Evolutionary conservation across 2,888 invertebrate species (phyloP), one percentile per base, ranked within the genome.

Genomic region (Sepioteuthis lessoniana): DNA sequence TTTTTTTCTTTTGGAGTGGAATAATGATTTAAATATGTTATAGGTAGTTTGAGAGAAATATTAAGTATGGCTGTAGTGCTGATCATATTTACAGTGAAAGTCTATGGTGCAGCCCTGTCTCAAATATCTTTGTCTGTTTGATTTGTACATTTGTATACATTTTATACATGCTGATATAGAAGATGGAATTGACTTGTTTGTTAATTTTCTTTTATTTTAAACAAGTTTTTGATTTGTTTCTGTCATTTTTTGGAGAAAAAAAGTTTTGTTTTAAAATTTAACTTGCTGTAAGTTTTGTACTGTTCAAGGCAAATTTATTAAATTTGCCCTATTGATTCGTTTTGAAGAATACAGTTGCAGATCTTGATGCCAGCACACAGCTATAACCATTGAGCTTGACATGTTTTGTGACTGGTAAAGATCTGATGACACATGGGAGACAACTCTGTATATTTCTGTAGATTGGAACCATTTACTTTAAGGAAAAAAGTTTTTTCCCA

Each of bases 111-210:
- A n/a, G 25, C 16, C 16, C 3, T 3, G 76, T 76, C 25, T 76
- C 76, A 76, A 76, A 76, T 76, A n/a, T 76, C n/a, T n/a, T 76
- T 60, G 60, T 31, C 60, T 10, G n/a, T 76, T 16, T n/a, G n/a
- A n/a, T n/a, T n/a, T 76, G 76, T n/a, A 76, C 10, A 76, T 76
- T 76, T 76, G 76, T 76, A 76, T 76, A 76, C 31, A 76, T 76
- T 76, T 31, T 76, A 76, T 76, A 76, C n/a, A 76, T 76, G 76
- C 76, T 76, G 76, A 76, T 76, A n/a, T 35, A 76, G 76, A 76
- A 16, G 76, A 76, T 76, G 5, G 76, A n/a, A n/a, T 13, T 35
- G 16, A 76, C 76, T 76, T 35, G n/a, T 76, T 76, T 76, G n/a
- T 13, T 4, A 35, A 76, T 10, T n/a, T 10, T 31, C 31, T 50